These are phyloP conservation scores for Ictidomys tridecemlineatus DNA, from an alignment of 2,113 vertebrate genomes.

Conservation along the genomic window DNA sequence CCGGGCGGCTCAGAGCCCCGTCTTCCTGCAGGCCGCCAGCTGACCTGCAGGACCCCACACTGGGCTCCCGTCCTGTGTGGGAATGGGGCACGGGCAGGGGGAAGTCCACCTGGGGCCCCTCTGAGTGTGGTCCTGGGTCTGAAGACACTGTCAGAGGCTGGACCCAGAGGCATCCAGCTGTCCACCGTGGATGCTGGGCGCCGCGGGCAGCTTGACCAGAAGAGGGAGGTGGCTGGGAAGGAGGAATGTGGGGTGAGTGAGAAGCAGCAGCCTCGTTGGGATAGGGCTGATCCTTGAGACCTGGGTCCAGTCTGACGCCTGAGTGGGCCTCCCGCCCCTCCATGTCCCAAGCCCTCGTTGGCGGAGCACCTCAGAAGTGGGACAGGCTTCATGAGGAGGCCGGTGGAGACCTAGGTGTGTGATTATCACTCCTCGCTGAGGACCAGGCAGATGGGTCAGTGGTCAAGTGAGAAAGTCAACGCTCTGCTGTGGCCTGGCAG, in stretches of 20 bases:
- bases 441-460: rapidly evolving
- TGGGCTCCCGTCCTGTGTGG: background rate
- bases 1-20: no score
- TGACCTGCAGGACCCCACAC: background rate
- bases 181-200: background rate
- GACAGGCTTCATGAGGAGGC: background rate
- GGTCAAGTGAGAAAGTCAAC: background rate
- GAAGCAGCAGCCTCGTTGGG: background rate
- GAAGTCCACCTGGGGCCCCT: rapidly evolving
- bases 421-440: background rate
- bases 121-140: background rate
- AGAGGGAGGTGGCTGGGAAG: background rate
- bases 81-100: background rate
- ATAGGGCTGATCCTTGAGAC: no score
- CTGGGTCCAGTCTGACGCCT: background rate
- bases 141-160: background rate
- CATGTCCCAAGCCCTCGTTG: rapidly evolving
- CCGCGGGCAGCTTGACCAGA: no score
- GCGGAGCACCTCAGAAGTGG: background rate
- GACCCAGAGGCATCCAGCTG: background rate
- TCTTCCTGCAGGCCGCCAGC: background rate
- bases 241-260: background rate
- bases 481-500: background rate
- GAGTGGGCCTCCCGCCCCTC: background rate
- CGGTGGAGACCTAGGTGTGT: background rate